These are phyloP conservation scores for Papilio aristodemus DNA, from an alignment of 1,140 invertebrate genomes.

Conservation along the genomic window DNA sequence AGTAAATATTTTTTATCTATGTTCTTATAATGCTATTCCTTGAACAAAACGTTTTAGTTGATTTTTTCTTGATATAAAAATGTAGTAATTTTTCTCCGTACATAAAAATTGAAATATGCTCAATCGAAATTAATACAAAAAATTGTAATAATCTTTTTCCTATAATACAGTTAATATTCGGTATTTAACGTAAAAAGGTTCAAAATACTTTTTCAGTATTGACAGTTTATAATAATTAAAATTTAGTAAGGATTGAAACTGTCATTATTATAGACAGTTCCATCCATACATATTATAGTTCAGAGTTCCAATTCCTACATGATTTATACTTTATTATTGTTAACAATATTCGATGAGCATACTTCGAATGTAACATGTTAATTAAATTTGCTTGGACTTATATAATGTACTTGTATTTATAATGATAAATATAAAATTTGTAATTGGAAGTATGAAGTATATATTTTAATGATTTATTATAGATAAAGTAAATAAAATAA, in stretches of 20 bases:
- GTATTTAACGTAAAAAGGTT: too few species aligned
- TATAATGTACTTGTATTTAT: not conserved
- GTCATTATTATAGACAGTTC: too few species aligned
- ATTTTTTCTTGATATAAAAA: too few species aligned
- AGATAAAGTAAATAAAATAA: slow-evolving; percentile 18
- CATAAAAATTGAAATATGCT: slow-evolving; percentile 9
- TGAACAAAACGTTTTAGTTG: not conserved
- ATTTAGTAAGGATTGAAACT: too few species aligned
- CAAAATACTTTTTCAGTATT: not conserved
- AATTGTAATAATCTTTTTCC: too few species aligned
- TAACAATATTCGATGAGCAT: not conserved
- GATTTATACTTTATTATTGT: too few species aligned
- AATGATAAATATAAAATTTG: not conserved
- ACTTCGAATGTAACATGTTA: not conserved
- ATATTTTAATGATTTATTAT: slow-evolving; percentile 3
- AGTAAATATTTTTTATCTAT: slow-evolving; percentile 8
- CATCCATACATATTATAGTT: too few species aligned
- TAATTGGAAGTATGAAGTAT: not conserved
- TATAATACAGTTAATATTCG: too few species aligned
- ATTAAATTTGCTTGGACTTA: not conserved
- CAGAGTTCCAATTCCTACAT: not conserved
- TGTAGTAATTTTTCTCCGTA: too few species aligned
- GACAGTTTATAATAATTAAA: not conserved
- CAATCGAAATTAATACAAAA: too few species aligned
- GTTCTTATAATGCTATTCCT: not conserved